Conservation (phyloP, 2,113 vertebrate genomes). For the Ariopsis seemanni region DNA sequence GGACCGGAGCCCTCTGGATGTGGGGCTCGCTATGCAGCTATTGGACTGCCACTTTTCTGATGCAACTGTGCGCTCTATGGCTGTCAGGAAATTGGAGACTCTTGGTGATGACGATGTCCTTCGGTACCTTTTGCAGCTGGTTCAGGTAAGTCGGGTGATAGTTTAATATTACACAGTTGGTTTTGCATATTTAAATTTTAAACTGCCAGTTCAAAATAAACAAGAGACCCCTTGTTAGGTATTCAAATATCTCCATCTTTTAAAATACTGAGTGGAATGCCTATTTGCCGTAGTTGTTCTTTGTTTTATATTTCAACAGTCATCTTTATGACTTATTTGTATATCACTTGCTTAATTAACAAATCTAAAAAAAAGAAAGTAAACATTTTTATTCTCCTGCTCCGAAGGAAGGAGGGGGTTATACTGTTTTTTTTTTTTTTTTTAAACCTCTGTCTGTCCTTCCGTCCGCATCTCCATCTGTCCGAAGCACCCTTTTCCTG, state of each 20-base stretch:
- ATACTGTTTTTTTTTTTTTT: too few species aligned
- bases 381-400: too few species aligned
- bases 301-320: neutral
- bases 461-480: too few species aligned
- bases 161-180: neutral
- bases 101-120: constrained; percentile 92
- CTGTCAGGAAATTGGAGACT: constrained; percentile 92
- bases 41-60: constrained; percentile 96
- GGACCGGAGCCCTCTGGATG: constrained; percentile 89
- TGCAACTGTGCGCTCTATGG: constrained; percentile 90
- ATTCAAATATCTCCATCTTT: constrained; percentile 10
- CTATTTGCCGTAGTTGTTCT: neutral
- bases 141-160: constrained; percentile 78
- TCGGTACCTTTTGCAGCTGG: constrained; percentile 92
- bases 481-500: too few species aligned
- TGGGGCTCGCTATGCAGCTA: constrained; percentile 94
- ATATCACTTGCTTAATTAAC: neutral
- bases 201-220: constrained; percentile 1
- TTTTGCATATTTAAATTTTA: constrained; percentile 45
- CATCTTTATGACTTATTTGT: neutral
- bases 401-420: too few species aligned
- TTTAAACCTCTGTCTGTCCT: too few species aligned
- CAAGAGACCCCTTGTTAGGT: constrained; percentile 18
- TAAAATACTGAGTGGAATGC: neutral
- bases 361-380: neutral